These are phyloP conservation scores for Chydorus sphaericus DNA, from an alignment of 2,888 invertebrate species.

Conservation along the genomic window DNA sequence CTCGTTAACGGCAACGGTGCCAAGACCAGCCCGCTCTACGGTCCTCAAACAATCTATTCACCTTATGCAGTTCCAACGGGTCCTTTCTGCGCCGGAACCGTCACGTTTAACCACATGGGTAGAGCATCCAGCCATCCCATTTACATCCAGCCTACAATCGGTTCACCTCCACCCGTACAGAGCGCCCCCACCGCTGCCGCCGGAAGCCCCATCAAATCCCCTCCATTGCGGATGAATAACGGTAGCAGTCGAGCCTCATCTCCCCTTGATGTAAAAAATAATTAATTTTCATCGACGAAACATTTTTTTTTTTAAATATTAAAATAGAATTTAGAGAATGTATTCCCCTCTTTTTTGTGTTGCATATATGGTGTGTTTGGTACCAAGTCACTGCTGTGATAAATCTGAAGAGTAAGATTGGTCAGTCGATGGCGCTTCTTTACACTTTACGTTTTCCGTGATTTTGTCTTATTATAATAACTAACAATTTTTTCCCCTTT, in stretches of 20 bases:
- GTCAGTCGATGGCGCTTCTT: no score
- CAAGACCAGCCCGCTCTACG: background rate
- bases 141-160: background rate
- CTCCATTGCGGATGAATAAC: background rate
- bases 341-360: background rate
- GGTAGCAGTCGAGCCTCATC: background rate
- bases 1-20: background rate
- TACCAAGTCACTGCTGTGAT: slow-evolving; percentile 14
- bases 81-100: background rate
- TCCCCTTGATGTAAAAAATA: background rate
- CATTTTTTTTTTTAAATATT: background rate
- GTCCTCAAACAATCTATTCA: background rate
- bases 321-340: background rate
- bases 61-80: background rate
- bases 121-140: slow-evolving; percentile 2
- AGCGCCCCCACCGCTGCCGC: background rate
- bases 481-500: no score
- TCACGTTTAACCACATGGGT: background rate
- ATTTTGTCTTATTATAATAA: no score
- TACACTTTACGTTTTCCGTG: no score
- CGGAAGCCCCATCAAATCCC: slow-evolving; percentile 11
- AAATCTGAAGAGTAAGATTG: no score
- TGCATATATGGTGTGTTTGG: background rate
- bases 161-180: background rate
- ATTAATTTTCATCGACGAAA: background rate